Conservation (phyloP, 2,113 vertebrate genomes). For the Python bivittatus region DNA sequence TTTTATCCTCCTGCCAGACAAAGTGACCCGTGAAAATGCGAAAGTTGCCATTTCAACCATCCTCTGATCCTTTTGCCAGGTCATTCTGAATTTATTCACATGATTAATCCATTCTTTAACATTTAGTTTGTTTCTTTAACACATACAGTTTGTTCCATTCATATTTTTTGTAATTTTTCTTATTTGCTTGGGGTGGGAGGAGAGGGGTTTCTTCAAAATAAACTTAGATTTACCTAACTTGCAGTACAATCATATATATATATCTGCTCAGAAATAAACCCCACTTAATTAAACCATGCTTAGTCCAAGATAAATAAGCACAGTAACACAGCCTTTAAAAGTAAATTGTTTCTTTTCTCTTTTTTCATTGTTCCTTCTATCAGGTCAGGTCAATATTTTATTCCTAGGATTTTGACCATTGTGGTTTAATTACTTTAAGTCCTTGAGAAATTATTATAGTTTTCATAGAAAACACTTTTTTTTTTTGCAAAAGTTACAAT, state of each 20-base stretch:
- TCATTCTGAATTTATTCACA: neutral
- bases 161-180: neutral
- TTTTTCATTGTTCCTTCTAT: constrained; percentile 31
- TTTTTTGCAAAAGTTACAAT: constrained; percentile 46
- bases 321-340: neutral
- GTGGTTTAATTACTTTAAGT: constrained; percentile 59
- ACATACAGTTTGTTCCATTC: neutral
- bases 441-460: constrained; percentile 53
- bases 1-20: neutral
- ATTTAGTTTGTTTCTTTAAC: neutral
- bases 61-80: neutral
- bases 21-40: neutral
- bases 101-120: neutral
- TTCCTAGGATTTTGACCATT: constrained; percentile 51
- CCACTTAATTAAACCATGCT: neutral
- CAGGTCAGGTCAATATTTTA: constrained; percentile 38
- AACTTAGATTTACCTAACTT: neutral
- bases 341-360: neutral
- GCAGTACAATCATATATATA: neutral
- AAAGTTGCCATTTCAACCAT: neutral
- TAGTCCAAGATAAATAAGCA: neutral
- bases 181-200: neutral
- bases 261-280: neutral
- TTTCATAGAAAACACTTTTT: constrained; percentile 55
- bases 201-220: neutral